A percentile compares a stretch with the other conserved stretches of the same genome.
These are phyloP conservation scores for Paraplagusia blochii DNA, from an alignment of 2,113 vertebrate species.

Conservation along the genomic window DNA sequence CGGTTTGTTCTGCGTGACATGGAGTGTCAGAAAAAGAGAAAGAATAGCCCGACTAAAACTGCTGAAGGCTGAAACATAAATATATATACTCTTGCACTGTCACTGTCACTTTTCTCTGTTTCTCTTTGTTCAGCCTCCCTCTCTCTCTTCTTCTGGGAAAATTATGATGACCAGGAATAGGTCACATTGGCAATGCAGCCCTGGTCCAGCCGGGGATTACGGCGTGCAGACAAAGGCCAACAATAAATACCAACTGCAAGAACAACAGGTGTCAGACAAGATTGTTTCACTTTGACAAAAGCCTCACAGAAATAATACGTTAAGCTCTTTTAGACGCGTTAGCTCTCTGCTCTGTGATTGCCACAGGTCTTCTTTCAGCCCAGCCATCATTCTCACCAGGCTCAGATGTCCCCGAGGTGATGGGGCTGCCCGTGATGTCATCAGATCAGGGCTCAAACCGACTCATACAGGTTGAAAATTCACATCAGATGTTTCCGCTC, in stretches of 20 bases:
- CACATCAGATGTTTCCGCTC: slow-evolving; percentile 23
- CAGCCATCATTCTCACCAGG: slow-evolving; percentile 17
- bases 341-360: slow-evolving; percentile 43
- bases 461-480: neutral
- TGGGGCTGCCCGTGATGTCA: slow-evolving; percentile 3
- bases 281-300: slow-evolving; percentile 69
- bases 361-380: slow-evolving; percentile 31
- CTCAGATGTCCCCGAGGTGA: slow-evolving; percentile 9
- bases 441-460: slow-evolving; percentile 22
- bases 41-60: slow-evolving; percentile 30
- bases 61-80: slow-evolving; percentile 32
- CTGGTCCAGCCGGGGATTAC: slow-evolving; percentile 57
- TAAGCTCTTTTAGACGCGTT: slow-evolving; percentile 52
- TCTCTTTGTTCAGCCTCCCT: slow-evolving; percentile 11
- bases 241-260: slow-evolving; percentile 54
- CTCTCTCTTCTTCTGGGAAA: slow-evolving; percentile 23
- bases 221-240: slow-evolving; percentile 53
- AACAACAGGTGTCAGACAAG: slow-evolving; percentile 70
- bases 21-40: slow-evolving; percentile 33
- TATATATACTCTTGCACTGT: slow-evolving; percentile 20
- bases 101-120: slow-evolving; percentile 15
- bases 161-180: slow-evolving; percentile 63
- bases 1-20: slow-evolving; percentile 64
- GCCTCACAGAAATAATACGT: slow-evolving; percentile 53
- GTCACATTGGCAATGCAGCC: slow-evolving; percentile 53